phyloP scores from a whole-genome alignment of 2,797 vertebrate species.

The Mus caroli region DNA sequence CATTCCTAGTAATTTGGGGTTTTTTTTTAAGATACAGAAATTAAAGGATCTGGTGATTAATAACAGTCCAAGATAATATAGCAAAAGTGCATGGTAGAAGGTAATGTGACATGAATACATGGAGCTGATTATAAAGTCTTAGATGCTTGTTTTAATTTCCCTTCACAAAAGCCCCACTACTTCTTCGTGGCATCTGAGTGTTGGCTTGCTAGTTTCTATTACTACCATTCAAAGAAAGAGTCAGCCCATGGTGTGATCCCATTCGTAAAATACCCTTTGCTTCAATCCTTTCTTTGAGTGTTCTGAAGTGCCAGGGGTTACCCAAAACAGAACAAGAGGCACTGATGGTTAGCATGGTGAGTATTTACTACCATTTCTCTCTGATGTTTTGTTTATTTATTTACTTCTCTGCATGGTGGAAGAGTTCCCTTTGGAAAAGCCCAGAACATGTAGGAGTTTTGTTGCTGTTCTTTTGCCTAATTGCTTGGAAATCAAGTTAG shows the following conservation, averaged over 20 bases:
- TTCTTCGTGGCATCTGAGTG: slow-evolving; percentile 2
- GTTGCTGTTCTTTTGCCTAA: slow-evolving; percentile 84
- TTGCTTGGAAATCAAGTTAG: slow-evolving; percentile 84
- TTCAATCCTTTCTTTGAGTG: slow-evolving; percentile 68
- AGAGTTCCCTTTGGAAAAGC: slow-evolving; percentile 83
- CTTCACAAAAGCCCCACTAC: slow-evolving; percentile 53
- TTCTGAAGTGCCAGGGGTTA: slow-evolving; percentile 36
- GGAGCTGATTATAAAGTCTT: background rate
- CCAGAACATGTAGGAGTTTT: slow-evolving; percentile 81
- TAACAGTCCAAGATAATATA: no score
- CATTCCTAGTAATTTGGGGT: slow-evolving; percentile 70
- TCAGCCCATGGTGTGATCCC: background rate
- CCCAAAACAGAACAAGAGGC: slow-evolving; percentile 66
- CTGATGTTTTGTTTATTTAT: background rate
- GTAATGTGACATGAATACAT: background rate
- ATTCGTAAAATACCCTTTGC: slow-evolving; percentile 31
- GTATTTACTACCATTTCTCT: slow-evolving; percentile 75
- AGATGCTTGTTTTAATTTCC: slow-evolving; percentile 47
- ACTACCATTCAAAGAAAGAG: slow-evolving; percentile 22
- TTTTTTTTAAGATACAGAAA: slow-evolving; percentile 68
- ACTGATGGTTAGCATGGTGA: slow-evolving; percentile 72
- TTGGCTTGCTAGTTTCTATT: slow-evolving; percentile 30
- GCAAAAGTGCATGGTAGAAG: background rate
- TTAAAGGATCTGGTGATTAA: slow-evolving; percentile 66
- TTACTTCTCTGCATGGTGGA: slow-evolving; percentile 71